phyloP scores from a whole-genome alignment of 2,797 vertebrate genomes.

The Rhynchonycteris naso region DNA sequence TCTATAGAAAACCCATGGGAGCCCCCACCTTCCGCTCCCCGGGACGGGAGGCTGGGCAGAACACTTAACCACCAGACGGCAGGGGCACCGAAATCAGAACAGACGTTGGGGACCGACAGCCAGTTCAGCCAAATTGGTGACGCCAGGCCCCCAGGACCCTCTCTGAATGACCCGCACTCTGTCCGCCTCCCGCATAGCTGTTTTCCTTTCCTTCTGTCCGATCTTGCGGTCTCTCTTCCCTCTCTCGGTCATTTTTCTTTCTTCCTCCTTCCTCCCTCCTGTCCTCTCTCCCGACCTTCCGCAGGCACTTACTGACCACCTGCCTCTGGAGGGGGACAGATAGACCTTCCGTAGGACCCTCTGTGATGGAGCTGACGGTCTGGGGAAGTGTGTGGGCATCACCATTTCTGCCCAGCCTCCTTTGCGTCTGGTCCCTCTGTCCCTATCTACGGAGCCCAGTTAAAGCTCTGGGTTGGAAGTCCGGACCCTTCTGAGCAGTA shows the following conservation, averaged over 20 bases:
- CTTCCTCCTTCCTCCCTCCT: background rate
- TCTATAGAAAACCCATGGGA: rapidly evolving
- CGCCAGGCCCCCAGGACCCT: background rate
- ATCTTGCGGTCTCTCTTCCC: background rate
- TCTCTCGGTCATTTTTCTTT: rapidly evolving
- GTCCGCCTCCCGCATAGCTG: background rate
- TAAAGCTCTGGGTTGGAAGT: background rate
- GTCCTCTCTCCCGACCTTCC: background rate
- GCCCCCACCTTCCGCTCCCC: background rate
- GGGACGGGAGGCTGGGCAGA: background rate
- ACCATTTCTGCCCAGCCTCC: background rate
- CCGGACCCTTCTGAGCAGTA: no score
- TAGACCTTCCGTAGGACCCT: background rate
- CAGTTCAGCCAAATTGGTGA: background rate
- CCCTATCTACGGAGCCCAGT: background rate
- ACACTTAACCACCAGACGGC: background rate
- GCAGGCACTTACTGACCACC: background rate
- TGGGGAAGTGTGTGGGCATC: no score
- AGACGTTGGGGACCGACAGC: rapidly evolving
- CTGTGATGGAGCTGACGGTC: background rate
- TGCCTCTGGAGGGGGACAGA: background rate
- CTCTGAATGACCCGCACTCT: background rate
- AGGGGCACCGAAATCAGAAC: background rate
- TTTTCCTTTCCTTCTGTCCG: background rate
- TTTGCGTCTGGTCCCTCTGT: background rate